Conservation (phyloP, 1,140 invertebrate genomes). For the Drosophila prosaltans region DNA sequence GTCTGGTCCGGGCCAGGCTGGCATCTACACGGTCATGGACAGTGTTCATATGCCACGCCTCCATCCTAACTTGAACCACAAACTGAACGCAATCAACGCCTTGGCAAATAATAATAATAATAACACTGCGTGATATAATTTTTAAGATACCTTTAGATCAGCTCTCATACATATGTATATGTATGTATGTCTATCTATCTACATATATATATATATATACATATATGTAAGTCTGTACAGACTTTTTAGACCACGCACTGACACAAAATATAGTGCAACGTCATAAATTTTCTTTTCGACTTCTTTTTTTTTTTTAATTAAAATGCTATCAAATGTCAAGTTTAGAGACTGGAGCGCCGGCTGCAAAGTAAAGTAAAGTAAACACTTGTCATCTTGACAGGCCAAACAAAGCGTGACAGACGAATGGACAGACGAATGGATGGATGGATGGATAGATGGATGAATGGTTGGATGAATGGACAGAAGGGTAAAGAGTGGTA, state of each 20-base stretch:
- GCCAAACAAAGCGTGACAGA: conserved; percentile 81
- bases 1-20: conserved; percentile 49
- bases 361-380: conserved; percentile 66
- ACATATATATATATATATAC: conserved; percentile 40
- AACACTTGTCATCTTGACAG: conserved; percentile 82
- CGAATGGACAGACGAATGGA: conserved; percentile 36
- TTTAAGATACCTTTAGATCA: conserved; percentile 21
- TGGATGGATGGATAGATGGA: conserved; percentile 54
- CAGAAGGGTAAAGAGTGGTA: conserved; percentile 18
- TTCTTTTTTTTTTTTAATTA: conserved; percentile 71
- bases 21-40: conserved; percentile 67
- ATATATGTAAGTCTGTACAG: not conserved
- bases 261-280: conserved; percentile 52
- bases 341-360: conserved; percentile 71
- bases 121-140: conserved; percentile 75
- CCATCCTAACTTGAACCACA: conserved; percentile 36
- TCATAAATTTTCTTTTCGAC: conserved; percentile 72
- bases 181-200: not conserved
- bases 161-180: not conserved
- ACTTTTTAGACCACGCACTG: conserved; percentile 63
- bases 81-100: conserved; percentile 21
- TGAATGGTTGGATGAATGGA: conserved; percentile 4
- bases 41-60: conserved; percentile 53
- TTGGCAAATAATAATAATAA: conserved; percentile 34
- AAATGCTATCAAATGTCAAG: conserved; percentile 82